Evolutionary conservation across 2,888 invertebrate species (phyloP).

Genomic region (Hirtodrosophila alboralis): DNA sequence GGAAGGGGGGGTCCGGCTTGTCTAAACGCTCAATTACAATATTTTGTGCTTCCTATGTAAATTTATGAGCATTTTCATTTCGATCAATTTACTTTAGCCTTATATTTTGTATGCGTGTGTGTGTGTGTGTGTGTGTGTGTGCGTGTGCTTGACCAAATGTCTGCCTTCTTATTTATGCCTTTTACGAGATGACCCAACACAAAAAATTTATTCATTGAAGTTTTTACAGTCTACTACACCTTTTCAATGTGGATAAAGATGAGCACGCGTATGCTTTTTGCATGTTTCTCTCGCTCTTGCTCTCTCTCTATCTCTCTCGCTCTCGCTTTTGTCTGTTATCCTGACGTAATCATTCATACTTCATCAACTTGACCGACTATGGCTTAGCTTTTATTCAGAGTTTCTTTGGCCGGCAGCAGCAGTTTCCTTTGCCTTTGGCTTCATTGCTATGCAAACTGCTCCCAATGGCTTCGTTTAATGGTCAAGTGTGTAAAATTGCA

Average conservation of each 20-base stretch:
- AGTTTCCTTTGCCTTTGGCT: conserved; percentile 43
- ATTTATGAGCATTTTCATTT: conserved; percentile 76
- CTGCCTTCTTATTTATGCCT: conserved; percentile 68
- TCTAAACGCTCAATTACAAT: conserved; percentile 65
- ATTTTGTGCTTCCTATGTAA: conserved; percentile 57
- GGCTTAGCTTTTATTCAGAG: conserved; percentile 46
- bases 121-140: conserved; percentile 12
- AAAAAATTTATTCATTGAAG: conserved; percentile 80
- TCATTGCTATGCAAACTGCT: conserved; percentile 80
- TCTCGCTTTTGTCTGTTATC: conserved; percentile 22
- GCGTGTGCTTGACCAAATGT: conserved; percentile 40
- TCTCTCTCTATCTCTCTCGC: neutral
- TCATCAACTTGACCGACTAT: conserved; percentile 75
- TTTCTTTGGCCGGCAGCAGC: conserved; percentile 28
- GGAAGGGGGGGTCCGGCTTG: conserved; percentile 1
- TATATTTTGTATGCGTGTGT: conserved; percentile 23
- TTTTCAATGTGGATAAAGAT: conserved; percentile 69
- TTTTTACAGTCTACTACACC: conserved; percentile 81
- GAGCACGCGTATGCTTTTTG: conserved; percentile 33
- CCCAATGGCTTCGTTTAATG: conserved; percentile 81
- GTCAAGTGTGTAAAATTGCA: conserved; percentile 82
- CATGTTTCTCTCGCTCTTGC: neutral
- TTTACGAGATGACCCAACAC: conserved; percentile 58
- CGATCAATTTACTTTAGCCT: conserved; percentile 66
- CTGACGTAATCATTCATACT: conserved; percentile 77